Base-by-base conservation (phyloP, 2,797 vertebrate genomes). In the Phalloptychus januarius region DNA sequence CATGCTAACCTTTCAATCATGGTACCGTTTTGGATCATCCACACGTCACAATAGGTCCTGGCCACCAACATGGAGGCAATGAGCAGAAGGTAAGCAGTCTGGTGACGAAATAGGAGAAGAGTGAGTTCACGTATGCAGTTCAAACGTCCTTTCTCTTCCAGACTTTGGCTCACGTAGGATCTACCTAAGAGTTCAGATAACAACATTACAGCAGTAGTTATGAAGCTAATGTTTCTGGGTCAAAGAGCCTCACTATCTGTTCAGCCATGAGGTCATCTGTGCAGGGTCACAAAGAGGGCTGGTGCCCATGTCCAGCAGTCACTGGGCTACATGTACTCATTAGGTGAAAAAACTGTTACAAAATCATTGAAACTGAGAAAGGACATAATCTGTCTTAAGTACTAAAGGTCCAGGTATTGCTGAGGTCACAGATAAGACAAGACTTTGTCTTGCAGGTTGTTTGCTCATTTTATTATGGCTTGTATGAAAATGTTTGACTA, bases 11-110 rank as follows among this genome's bases (percentile, higher is more conserved):
- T 99, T 96, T 99, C 98, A 85, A 99, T 99, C 94, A 99, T 96
- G 75, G 98, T 99, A 77, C 98, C 98, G 71, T 99, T 99, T 83
- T 99, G 98, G 95, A 99, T 99, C 98, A 99, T 99, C 98, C 98
- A 99, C 65, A 99, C 97, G 45, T 99, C 98, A 92, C 98, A 99
- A 79, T 98, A 99, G 3, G 98, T 99, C 84, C 98, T 96, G 80
- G 96, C 89, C 77, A 99, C 96, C 89, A 99, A 94, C 97, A 97
- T 99, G 83, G 95, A 89, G 48, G 97, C 98, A 77, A 99, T 99
- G 58, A 99, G 89, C 83, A 97, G 0, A 78, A 99, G 96, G 94
- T 98, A 99, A 79, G 96, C 97, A 42, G 97, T 96, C 98, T 99
- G 18, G 76, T 11, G 18, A 78, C 67, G 38, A 85, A 40, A 79